Evolutionary conservation across 2,888 invertebrate genomes (phyloP).

Genomic region (Luperina nickerlii): DNA sequence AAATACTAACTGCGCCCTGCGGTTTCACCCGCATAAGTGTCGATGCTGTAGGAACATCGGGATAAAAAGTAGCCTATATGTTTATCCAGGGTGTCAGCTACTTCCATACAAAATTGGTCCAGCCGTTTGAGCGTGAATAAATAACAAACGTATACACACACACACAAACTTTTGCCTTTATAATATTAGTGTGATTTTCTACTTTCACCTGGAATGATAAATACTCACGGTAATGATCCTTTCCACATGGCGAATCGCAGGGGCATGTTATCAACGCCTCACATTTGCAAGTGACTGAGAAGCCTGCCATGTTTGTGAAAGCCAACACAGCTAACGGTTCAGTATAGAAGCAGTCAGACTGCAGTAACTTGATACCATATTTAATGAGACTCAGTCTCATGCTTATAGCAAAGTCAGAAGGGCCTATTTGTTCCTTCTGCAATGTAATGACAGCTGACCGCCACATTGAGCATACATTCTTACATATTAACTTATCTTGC

Average conservation of each 20-base stretch:
- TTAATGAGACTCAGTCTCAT: constrained; percentile 67
- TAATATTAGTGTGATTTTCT: neutral
- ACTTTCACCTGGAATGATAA: neutral
- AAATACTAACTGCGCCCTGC: too few species aligned
- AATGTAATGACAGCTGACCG: constrained; percentile 79
- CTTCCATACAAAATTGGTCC: too few species aligned
- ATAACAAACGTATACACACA: too few species aligned
- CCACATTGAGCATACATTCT: constrained; percentile 84
- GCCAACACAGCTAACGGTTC: constrained; percentile 82
- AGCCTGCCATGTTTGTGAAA: constrained; percentile 79
- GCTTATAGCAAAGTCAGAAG: constrained; percentile 81
- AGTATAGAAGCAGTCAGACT: constrained; percentile 77
- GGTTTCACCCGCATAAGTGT: too few species aligned
- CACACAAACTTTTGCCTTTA: too few species aligned
- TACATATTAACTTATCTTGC: constrained; percentile 84
- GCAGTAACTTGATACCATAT: constrained; percentile 74
- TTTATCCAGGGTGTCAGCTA: too few species aligned
- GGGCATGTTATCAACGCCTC: constrained; percentile 73
- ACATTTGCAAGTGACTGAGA: constrained; percentile 74
- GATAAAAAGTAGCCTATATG: too few species aligned
- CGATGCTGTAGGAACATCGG: too few species aligned
- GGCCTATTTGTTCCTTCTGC: constrained; percentile 77
- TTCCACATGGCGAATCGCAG: constrained; percentile 79
- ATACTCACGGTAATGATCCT: constrained; percentile 83
- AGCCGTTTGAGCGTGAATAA: too few species aligned